Conservation (phyloP, 2,797 vertebrate species). For the Ciconia nigra region DNA sequence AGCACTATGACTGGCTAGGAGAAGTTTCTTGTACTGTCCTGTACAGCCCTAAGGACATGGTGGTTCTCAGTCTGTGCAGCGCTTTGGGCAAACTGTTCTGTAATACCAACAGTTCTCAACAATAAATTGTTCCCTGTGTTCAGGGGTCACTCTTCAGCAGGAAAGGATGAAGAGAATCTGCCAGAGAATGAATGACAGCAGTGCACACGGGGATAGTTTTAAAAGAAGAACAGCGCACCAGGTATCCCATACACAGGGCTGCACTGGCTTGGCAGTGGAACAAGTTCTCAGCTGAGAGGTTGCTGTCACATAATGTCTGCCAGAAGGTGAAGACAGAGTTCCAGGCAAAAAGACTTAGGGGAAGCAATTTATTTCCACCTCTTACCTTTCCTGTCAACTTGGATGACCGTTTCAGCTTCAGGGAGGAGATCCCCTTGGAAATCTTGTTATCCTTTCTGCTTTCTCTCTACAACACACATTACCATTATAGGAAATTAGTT, state of each 20-base stretch:
- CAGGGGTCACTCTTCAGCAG: neutral
- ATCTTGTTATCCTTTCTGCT: slow-evolving; percentile 55
- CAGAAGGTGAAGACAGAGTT: neutral
- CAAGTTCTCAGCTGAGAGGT: neutral
- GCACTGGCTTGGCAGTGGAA: neutral
- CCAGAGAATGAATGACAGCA: neutral
- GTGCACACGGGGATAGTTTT: neutral
- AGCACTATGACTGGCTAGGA: neutral
- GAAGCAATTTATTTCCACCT: neutral
- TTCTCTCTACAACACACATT: slow-evolving; percentile 43
- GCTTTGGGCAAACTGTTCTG: neutral
- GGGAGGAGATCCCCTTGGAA: slow-evolving; percentile 67
- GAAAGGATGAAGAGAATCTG: neutral
- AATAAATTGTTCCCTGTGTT: neutral
- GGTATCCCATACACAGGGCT: neutral
- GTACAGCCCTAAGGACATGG: neutral
- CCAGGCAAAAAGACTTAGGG: neutral
- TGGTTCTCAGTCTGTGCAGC: neutral
- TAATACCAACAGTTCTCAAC: neutral
- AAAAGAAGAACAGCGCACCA: neutral
- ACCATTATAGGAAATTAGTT: neutral
- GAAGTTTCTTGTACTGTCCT: neutral
- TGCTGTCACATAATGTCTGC: neutral
- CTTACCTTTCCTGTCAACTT: slow-evolving; percentile 70
- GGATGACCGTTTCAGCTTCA: slow-evolving; percentile 73